Evolutionary conservation across 2,888 invertebrate species (phyloP).

Genomic region (Hypsopygia costalis): DNA sequence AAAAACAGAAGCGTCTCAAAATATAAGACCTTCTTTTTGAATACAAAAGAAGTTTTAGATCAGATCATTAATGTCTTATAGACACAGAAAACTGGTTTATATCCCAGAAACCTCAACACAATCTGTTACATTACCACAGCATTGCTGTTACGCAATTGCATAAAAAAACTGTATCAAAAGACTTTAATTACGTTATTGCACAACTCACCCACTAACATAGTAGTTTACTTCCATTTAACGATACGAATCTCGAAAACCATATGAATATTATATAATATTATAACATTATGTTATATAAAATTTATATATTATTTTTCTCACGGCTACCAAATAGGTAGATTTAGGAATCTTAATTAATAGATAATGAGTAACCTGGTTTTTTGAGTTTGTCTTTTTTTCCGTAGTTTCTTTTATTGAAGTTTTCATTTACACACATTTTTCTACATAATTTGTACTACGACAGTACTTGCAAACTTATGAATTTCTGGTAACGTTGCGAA

Average conservation of each 20-base stretch:
- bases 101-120: not conserved
- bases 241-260: conserved; percentile 17
- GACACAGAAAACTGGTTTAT: not conserved
- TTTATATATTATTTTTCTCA: conserved; percentile 1
- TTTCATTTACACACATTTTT: no score
- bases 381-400: no score
- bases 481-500: no score
- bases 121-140: not conserved
- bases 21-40: no score
- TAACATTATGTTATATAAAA: conserved; percentile 8
- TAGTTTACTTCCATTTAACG: conserved; percentile 20
- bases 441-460: no score
- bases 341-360: no score
- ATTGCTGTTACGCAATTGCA: conserved; percentile 7
- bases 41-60: no score
- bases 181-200: conserved; percentile 16
- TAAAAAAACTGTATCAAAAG: conserved; percentile 11
- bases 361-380: no score
- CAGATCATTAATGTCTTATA: not conserved
- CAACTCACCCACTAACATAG: conserved; percentile 49
- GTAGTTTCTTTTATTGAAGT: no score
- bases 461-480: no score
- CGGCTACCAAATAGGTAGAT: not conserved
- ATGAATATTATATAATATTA: conserved; percentile 16
- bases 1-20: no score